Percentiles rank a stretch among this genome's conserved stretches.
Evolutionary conservation across 1,140 invertebrate genomes (phyloP).

Genomic region (Brachionus asplanchnoidis): DNA sequence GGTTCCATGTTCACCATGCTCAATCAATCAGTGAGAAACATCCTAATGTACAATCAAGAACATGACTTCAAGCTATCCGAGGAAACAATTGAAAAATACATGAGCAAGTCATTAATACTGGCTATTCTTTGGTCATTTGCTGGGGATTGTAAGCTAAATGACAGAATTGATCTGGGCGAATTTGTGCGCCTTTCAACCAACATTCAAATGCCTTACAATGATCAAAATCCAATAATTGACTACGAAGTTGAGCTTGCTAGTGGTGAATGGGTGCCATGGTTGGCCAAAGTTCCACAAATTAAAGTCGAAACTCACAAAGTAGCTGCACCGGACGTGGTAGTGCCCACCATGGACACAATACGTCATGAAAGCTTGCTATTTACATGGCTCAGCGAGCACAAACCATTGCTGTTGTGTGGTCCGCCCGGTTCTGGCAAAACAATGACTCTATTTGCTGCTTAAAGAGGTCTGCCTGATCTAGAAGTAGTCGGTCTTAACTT

Average conservation of each 20-base stretch:
- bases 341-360: slow-evolving; percentile 96
- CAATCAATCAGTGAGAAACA: slow-evolving; percentile 80
- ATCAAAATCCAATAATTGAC: slow-evolving; percentile 82
- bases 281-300: slow-evolving; percentile 92
- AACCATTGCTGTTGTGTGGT: slow-evolving; percentile 95
- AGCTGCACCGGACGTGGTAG: slow-evolving; percentile 92
- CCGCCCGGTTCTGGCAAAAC: slow-evolving; percentile 99
- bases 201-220: slow-evolving; percentile 72
- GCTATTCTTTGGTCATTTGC: slow-evolving; percentile 93
- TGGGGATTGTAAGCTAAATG: slow-evolving; percentile 93
- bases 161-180: slow-evolving; percentile 82
- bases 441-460: slow-evolving; percentile 97
- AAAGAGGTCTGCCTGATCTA: slow-evolving; percentile 73
- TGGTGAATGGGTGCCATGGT: slow-evolving; percentile 95
- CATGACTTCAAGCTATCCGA: slow-evolving; percentile 85
- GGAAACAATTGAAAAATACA: slow-evolving; percentile 87
- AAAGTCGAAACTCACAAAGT: slow-evolving; percentile 99
- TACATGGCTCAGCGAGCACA: slow-evolving; percentile 97
- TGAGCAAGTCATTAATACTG: slow-evolving; percentile 83
- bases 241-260: slow-evolving; percentile 74
- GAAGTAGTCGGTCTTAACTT: slow-evolving; percentile 93
- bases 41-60: slow-evolving; percentile 83
- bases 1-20: slow-evolving; percentile 95
- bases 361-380: slow-evolving; percentile 92
- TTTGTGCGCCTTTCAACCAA: slow-evolving; percentile 91